Evolutionary conservation across 2,113 vertebrate species (phyloP), one percentile per base, ranked within the genome.

Genomic region (Proteles cristata): DNA sequence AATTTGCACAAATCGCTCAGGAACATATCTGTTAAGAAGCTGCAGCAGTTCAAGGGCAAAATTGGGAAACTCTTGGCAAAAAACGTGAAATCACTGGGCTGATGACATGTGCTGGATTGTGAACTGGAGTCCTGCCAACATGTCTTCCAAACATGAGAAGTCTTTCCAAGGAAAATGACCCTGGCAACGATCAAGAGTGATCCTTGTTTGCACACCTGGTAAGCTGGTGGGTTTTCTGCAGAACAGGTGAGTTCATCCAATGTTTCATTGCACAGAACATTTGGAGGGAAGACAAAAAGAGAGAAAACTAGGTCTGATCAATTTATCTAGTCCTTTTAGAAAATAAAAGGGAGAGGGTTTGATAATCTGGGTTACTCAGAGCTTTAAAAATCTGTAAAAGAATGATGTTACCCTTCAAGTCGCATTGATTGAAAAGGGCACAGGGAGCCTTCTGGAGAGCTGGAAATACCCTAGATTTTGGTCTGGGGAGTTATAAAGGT

Each of bases 251-350:
- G 9, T 73, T 87, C 25, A 71, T 94, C 39, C 63, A 21, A 58
- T 89, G 43, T 94, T 96, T 95, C 39, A 35, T 33, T 80, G n/a
- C 95, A 77, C 7, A 90, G 35, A 93, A 90, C 16, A 94, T 81
- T 26, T 94, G 55, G 81, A 80, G 9, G 25, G 43, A 17, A 77
- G 39, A 92, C 5, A 50, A 35, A 73, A 39, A 74, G 71, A 90
- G 16, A 86, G 33, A 83, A 92, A 87, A 80, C 11, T 77, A 31
- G 16, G 16, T 8, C 39, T 82, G 5, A 73, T 71, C 31, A 81
- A 71, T 76, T 50, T 61, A 91, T 92, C 8, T 83, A 58, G 7
- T 43, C 19, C 26, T 96, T 95, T 94, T 92, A 33, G 35, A 91
- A 95, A 91, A 81, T 85, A 73, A 84, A 25, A 88, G 25, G n/a